phyloP scores from a whole-genome alignment of 2,888 invertebrate genomes.

The Augochlorella aurata region DNA sequence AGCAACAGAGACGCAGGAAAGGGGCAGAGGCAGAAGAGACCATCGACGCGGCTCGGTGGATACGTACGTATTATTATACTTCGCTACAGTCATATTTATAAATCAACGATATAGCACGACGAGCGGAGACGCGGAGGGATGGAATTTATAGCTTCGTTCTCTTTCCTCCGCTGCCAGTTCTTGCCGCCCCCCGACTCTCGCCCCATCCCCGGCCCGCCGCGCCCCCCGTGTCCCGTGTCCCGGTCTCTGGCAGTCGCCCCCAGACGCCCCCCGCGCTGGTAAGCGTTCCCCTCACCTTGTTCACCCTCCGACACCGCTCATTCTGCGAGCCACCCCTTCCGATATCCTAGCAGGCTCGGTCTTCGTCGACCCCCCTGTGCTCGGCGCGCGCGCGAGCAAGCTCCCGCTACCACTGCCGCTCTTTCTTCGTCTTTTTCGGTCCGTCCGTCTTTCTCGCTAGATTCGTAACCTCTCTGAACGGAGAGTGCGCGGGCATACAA shows the following conservation, averaged over 20 bases:
- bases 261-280: conserved; percentile 48
- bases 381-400: conserved; percentile 31
- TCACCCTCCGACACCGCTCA: conserved; percentile 63
- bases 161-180: conserved; percentile 82
- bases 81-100: conserved; percentile 83
- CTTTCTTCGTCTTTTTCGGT: conserved; percentile 49
- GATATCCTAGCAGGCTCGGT: conserved; percentile 57
- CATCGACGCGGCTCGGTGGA: conserved; percentile 74
- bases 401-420: conserved; percentile 23
- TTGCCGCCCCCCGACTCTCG: conserved; percentile 64
- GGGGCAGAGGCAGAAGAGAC: conserved; percentile 28
- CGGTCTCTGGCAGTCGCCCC: conserved; percentile 4
- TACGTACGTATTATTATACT: conserved; percentile 82
- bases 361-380: conserved; percentile 45
- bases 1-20: conserved; percentile 22
- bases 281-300: conserved; percentile 62
- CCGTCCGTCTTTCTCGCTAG: conserved; percentile 47
- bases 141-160: conserved; percentile 81
- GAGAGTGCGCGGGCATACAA: conserved; percentile 77
- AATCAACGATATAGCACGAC: conserved; percentile 82
- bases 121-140: conserved; percentile 79
- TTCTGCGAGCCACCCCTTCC: conserved; percentile 67
- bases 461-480: conserved; percentile 62
- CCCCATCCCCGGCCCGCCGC: not conserved
- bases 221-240: not conserved